A percentile compares a stretch with the other conserved stretches of the same genome.
phyloP scores from a whole-genome alignment of 2,113 vertebrate genomes.

The Leptobrachium leishanense region DNA sequence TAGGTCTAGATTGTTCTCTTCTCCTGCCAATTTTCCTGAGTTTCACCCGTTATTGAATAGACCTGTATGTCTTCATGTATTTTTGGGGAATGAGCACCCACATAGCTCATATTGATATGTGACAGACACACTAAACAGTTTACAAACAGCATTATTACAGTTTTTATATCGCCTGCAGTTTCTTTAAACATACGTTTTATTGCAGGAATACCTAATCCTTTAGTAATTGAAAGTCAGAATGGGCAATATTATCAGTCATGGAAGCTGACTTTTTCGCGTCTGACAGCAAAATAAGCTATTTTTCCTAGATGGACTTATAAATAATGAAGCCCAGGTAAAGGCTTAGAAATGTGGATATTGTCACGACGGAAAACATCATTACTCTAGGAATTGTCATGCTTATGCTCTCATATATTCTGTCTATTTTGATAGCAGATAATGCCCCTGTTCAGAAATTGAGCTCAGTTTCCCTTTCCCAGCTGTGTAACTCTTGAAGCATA shows the following conservation, averaged over 20 bases:
- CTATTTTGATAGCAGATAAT: conserved; percentile 50
- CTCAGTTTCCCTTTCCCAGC: conserved; percentile 44
- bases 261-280: conserved; percentile 23
- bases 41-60: no score
- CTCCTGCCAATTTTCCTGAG: no score
- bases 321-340: conserved; percentile 43
- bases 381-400: conserved; percentile 47
- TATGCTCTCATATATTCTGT: conserved; percentile 44
- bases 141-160: no score
- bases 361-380: conserved; percentile 49
- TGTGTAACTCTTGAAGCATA: conserved; percentile 50
- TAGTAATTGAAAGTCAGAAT: conserved; percentile 35
- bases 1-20: no score
- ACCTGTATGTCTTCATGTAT: no score
- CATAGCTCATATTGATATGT: no score
- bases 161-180: no score
- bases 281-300: conserved; percentile 43
- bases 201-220: conserved; percentile 20
- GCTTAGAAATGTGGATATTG: conserved; percentile 48
- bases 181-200: not conserved
- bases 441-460: conserved; percentile 46
- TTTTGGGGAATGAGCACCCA: no score
- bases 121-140: no score
- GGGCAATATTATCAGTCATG: conserved; percentile 23
- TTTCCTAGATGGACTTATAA: conserved; percentile 37